Percentiles rank a stretch among this genome's conserved stretches.
phyloP scores from a whole-genome alignment of 2,888 invertebrate species.

The Malachius bipustulatus region DNA sequence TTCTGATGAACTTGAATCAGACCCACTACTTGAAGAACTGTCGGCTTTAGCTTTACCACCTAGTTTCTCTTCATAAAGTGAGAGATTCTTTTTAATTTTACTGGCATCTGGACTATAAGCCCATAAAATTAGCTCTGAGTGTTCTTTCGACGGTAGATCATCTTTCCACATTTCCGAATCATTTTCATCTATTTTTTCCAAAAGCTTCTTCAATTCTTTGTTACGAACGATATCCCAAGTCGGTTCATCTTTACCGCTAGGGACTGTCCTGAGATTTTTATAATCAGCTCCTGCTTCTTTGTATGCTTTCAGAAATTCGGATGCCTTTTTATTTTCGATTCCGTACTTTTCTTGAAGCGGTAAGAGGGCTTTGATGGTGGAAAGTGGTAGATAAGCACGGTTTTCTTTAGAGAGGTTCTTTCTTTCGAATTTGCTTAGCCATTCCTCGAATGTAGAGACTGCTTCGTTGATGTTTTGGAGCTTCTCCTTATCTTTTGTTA shows the following conservation, averaged over 20 bases:
- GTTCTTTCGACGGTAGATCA: constrained; percentile 56
- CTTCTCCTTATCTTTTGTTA: constrained; percentile 66
- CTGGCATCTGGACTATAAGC: constrained; percentile 62
- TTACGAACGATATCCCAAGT: constrained; percentile 72
- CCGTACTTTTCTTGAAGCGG: constrained; percentile 42
- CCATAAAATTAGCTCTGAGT: constrained; percentile 59
- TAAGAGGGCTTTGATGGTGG: constrained; percentile 44
- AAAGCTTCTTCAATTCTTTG: constrained; percentile 45
- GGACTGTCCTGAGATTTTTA: constrained; percentile 57
- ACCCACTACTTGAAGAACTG: constrained; percentile 15
- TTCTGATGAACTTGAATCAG: constrained; percentile 17
- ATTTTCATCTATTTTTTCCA: constrained; percentile 45
- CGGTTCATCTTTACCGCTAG: constrained; percentile 41
- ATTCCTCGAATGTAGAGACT: constrained; percentile 56
- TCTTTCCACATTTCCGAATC: constrained; percentile 50
- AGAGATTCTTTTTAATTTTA: constrained; percentile 49
- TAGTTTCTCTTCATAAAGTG: constrained; percentile 38
- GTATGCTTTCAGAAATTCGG: constrained; percentile 52
- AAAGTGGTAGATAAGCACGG: constrained; percentile 53
- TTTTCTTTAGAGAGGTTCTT: constrained; percentile 55
- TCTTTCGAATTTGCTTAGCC: constrained; percentile 60
- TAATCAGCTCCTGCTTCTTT: constrained; percentile 53
- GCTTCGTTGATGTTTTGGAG: constrained; percentile 63
- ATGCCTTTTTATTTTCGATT: constrained; percentile 38
- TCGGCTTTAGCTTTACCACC: constrained; percentile 22